Base-by-base conservation (phyloP, 2,113 vertebrate genomes). In the Sciurus niger region DNA sequence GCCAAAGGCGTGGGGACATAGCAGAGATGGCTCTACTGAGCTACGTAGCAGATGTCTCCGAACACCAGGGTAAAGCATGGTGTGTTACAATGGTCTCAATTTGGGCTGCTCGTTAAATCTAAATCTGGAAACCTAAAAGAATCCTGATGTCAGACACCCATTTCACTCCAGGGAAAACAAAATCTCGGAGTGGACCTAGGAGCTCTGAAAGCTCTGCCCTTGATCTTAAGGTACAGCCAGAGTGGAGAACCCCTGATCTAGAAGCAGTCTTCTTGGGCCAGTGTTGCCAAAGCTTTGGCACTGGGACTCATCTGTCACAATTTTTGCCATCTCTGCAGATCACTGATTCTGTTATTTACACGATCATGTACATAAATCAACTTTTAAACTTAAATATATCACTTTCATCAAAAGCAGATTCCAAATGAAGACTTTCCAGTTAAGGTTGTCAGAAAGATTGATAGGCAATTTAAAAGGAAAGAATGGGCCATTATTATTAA, bases 291-390 rank as follows among this genome's bases (percentile, higher is more conserved):
- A 51, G 18, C 8, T 58, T 16, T 30, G 48, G 37, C 58, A 8
- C 0, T 16, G 22, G 17, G 2, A 3, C 78, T 32, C n/a, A 6
- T 5, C 22, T 17, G 32, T 65, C 78, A 70, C 0, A 9, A 14
- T 40, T 70, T 68, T 51, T 48, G n/a, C 55, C 37, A 0, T 55
- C 18, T 28, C 51, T 76, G 18, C 40, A 76, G 58, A 84, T 25
- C 22, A 25, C 51, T 28, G 60, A 58, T 25, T 40, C 40, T 43
- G 0, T 88, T 43, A 34, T 63, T 58, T 78, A 78, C 40, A 37
- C 24, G 32, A 34, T 46, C 34, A 43, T 72, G 90, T 72, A 65
- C 86, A 48, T 83, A 53, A 86, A 40, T 76, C n/a, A 12, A 9
- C 32, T 8, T 67, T 70, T 53, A 46, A 43, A 67, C 17, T 58